Conservation (phyloP, 2,113 vertebrate genomes). For the Planiliza haematocheilus region DNA sequence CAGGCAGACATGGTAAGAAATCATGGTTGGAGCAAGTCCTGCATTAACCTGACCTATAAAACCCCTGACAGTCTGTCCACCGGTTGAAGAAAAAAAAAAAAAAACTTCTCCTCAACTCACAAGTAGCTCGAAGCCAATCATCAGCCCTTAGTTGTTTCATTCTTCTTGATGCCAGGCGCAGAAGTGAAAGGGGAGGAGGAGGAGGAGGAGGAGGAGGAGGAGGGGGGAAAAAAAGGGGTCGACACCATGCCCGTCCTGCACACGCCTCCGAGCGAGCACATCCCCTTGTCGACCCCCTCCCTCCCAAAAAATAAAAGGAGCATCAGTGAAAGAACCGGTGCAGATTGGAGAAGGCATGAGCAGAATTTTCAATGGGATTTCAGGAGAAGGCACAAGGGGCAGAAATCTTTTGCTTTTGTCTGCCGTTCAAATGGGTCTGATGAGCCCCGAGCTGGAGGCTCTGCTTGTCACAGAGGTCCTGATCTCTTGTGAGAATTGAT, state of each 20-base stretch:
- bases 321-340: slow-evolving; percentile 75
- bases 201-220: slow-evolving; percentile 9
- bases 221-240: slow-evolving; percentile 47
- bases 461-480: slow-evolving; percentile 81
- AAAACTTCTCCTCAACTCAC: slow-evolving; percentile 42
- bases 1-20: slow-evolving; percentile 28
- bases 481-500: slow-evolving; percentile 85
- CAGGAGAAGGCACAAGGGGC: slow-evolving; percentile 72
- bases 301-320: slow-evolving; percentile 47
- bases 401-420: slow-evolving; percentile 83
- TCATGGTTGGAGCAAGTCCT: slow-evolving; percentile 9
- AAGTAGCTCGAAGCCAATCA: slow-evolving; percentile 69
- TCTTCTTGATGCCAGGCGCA: slow-evolving; percentile 61
- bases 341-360: slow-evolving; percentile 74
- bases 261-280: slow-evolving; percentile 69
- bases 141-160: slow-evolving; percentile 51
- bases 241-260: slow-evolving; percentile 67
- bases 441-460: slow-evolving; percentile 77
- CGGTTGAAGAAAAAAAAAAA: slow-evolving; percentile 9
- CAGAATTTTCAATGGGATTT: slow-evolving; percentile 80
- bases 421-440: slow-evolving; percentile 82
- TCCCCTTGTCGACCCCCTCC: slow-evolving; percentile 54
- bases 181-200: slow-evolving; percentile 31
- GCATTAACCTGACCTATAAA: slow-evolving; percentile 43
- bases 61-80: slow-evolving; percentile 31